These are phyloP conservation scores for Dromaius novaehollandiae DNA, from an alignment of 2,113 vertebrate species.

Conservation along the genomic window DNA sequence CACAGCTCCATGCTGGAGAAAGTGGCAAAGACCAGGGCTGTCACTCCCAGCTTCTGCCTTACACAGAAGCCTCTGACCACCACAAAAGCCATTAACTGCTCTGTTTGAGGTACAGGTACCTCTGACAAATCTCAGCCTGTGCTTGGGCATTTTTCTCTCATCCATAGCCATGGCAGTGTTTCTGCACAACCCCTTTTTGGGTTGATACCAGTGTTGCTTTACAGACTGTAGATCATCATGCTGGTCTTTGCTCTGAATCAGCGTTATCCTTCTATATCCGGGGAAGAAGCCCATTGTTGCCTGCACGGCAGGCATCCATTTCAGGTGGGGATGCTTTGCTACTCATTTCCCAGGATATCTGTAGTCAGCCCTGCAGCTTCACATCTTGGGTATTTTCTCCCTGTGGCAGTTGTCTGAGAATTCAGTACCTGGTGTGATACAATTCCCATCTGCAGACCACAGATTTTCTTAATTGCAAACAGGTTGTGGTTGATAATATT, in stretches of 20 bases:
- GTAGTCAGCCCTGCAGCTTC: neutral
- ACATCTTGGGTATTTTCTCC: neutral
- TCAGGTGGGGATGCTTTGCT: neutral
- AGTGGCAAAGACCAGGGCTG: fast-evolving
- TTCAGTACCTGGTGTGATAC: neutral
- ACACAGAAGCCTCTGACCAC: neutral
- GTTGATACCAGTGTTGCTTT: neutral
- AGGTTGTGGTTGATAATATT: neutral
- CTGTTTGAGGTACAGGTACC: neutral
- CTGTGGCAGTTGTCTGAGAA: neutral
- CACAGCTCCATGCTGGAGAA: neutral
- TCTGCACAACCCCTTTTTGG: neutral
- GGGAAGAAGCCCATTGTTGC: neutral
- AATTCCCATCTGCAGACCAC: neutral
- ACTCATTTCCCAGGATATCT: neutral
- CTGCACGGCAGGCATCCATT: neutral
- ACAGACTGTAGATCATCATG: neutral
- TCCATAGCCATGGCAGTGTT: neutral
- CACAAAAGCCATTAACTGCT: neutral
- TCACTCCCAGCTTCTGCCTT: neutral
- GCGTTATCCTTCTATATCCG: neutral
- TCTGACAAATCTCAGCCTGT: neutral
- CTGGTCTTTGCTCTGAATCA: neutral
- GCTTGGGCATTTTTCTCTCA: neutral
- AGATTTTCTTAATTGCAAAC: neutral